Base-by-base conservation (phyloP, 2,113 vertebrate genomes). In the Acinonyx jubatus region DNA sequence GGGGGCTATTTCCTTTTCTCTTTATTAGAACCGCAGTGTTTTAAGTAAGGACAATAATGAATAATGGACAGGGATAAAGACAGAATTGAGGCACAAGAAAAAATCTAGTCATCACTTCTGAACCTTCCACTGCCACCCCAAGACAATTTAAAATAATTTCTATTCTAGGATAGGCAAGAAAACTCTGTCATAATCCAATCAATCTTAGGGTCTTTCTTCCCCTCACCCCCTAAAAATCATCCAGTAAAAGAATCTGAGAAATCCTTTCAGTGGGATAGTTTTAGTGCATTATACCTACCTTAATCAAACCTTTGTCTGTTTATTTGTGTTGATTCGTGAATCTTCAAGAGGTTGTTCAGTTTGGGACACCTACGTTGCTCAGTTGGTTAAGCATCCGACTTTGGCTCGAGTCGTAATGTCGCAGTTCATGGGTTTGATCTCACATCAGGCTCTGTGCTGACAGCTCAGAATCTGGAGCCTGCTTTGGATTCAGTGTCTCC, bases 71-170 rank as follows among this genome's bases (percentile, higher is more conserved):
- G 4, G 12, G 45, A 91, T 65, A 52, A 87, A 92, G 36, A 31
- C 10, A 73, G 80, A 92, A 88, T 8, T 83, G 52, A 91, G 3
- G 9, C 73, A 23, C 15, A 79, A 69, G n/a, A 83, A 90, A 90
- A 89, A 71, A 71, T 12, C 52, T 45, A 31, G 27, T 68, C 45
- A 33, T 38, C 80, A 78, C 31, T 93, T 90, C 57, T 68, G 52
- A 94, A 27, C 41, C 57, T 93, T 97, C 16, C 7, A 14, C 2
- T 38, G 10, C 31, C n/a, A 65, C 55, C 48, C 27, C 16, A 63
- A 25, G 38, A n/a, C 55, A 86, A 76, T 89, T 74, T 41, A 69
- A 96, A 69, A 88, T 97, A 55, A 84, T 95, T 97, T 95, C 69
- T 84, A 11, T 71, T 71, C 29, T 90, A 71, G 33, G 1, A 57